phyloP scores from a whole-genome alignment of 53 echinoderm and acorn worm species.

The Arbacia lixula region DNA sequence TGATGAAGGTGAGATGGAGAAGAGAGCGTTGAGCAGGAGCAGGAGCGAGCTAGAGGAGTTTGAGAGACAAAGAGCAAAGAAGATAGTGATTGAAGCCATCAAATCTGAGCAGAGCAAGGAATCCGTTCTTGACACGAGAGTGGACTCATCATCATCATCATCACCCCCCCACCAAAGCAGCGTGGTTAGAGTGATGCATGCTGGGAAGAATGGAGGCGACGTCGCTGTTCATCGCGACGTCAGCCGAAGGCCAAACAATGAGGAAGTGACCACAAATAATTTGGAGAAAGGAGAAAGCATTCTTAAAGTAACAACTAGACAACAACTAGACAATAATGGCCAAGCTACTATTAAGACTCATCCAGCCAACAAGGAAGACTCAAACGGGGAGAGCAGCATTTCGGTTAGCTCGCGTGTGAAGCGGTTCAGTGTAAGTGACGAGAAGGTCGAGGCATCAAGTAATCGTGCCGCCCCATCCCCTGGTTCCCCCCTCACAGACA shows the following conservation, averaged over 20 bases:
- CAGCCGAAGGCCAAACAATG: no score
- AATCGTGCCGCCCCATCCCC: background rate
- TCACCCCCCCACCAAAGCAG: no score
- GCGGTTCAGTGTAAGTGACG: conserved; percentile 37
- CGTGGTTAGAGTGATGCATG: no score
- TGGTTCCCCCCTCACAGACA: background rate
- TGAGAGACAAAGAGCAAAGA: conserved; percentile 26
- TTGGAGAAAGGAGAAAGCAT: background rate
- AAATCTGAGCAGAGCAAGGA: conserved; percentile 32
- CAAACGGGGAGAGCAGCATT: conserved; percentile 4
- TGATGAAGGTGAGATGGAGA: background rate
- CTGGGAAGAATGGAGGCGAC: no score
- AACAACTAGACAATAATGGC: background rate
- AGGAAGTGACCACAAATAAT: no score
- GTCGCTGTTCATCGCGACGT: no score
- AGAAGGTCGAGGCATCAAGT: conserved; percentile 8
- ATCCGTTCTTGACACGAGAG: no score
- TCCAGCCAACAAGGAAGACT: no score
- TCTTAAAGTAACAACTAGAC: background rate
- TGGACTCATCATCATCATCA: no score
- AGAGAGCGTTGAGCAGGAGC: background rate
- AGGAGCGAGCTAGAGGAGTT: conserved; percentile 35
- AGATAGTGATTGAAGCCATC: conserved; percentile 50
- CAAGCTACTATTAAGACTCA: no score
- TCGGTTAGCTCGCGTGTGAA: conserved; percentile 44